Evolutionary conservation across 1,140 invertebrate genomes (phyloP), one percentile per base, ranked within the genome.

Genomic region (Drosophila pandora): DNA sequence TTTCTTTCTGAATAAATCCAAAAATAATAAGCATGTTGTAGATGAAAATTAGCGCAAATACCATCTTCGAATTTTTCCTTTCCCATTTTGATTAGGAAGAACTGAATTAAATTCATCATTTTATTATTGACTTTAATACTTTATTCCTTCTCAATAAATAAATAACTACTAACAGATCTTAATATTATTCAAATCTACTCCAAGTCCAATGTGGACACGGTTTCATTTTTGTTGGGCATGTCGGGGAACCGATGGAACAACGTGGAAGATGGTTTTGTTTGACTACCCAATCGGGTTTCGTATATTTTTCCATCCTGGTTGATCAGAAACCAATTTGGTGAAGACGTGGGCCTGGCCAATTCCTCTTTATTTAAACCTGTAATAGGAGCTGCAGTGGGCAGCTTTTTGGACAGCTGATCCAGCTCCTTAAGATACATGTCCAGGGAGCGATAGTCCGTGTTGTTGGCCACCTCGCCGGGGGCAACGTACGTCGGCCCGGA

Each of bases 161-260:
- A 70, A 32, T 71, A 71, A 71, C 3, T 52, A 52, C 55, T 71
- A 58, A n/a, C 17, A 32, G n/a, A 32, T 12, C 32, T 21, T 21
- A 12, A 6, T 8, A 13, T 2, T 12, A 6, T 13, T 28, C 25
- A 6, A 28, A 28, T 28, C 25, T 62, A 84, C 23, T 83, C 54
- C 64, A 75, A 53, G 48, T 76, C 68, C 49, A 69, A 61, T 9
- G 56, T 59, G 34, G 77, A 50, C 4, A 61, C 57, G 13, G 49
- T 43, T 1, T 69, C 62, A 21, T 70, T 63, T 21, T 32, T 50
- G 12, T 79, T 59, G 30, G 83, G 83, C 58, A 88, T 88, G 23
- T 89, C 84, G 10, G 79, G 84, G 32, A 89, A 89, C 0, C 52
- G 64, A 61, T 89, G 84, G 9, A 89, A 89, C 0, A 89, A 48